Base-by-base conservation (phyloP, 1,140 invertebrate genomes). In the Drosophila dunni region DNA sequence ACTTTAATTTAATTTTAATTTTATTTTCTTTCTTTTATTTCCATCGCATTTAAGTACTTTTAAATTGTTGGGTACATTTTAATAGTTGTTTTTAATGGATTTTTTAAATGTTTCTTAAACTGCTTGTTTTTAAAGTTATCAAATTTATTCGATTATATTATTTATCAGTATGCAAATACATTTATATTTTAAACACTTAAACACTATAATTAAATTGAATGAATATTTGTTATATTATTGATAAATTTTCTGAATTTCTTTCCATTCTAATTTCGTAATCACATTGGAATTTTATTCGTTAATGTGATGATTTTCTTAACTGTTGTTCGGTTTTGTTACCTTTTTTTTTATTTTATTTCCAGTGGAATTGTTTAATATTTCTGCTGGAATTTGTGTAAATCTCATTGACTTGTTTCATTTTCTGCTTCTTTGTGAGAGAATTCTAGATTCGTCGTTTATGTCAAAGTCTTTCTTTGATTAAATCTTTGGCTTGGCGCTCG, bases 201-300 rank as follows among this genome's bases (percentile, higher is more conserved):
- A 48, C 10, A 9, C 34, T 74, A 61, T 40, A 38, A 40, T 20
- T 13, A 56, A 56, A 24, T 17, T 38, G 4, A 56, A 40, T 58
- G 29, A 64, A 54, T 78, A 45, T 58, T 48, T n/a, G 13, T 20
- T 20, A 45, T 63, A 62, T 74, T 65, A 29, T 5, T 38, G 6
- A 53, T 53, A 42, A 78, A 71, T 60, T 33, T 58, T 36, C 29
- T 70, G 42, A 46, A 56, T 56, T 51, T 54, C 45, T 65, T 60
- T 36, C 42, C 45, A 29, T 64, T 54, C 15, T 46, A 50, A 17
- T 65, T 38, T 11, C 51, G 42, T 64, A 70, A 89, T 88, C 84
- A 88, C 77, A 88, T 89, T 80, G 67, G 78, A 70, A 75, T 75
- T 89, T 78, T 69, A 88, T 88, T 88, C 74, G 62, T 50, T 66